A percentile compares a stretch with the other conserved stretches of the same genome.
phyloP scores from a whole-genome alignment of 2,888 invertebrate genomes.

The Asteroscopus sphinx region DNA sequence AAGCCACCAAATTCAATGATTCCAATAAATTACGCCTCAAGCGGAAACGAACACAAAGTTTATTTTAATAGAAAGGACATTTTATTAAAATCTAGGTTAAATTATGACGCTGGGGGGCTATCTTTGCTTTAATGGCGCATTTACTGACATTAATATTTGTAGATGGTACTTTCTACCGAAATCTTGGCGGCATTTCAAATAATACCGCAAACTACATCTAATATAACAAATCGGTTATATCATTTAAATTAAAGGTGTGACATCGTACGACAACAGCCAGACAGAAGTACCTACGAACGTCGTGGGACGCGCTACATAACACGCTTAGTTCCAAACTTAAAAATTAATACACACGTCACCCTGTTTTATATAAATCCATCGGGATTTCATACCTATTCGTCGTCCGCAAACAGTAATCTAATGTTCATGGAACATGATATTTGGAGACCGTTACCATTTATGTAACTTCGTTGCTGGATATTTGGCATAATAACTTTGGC shows the following conservation, averaged over 20 bases:
- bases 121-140: conserved; percentile 77
- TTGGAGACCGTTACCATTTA: conserved; percentile 67
- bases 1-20: conserved; percentile 54
- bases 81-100: conserved; percentile 71
- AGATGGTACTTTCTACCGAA: conserved; percentile 73
- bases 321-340: conserved; percentile 36
- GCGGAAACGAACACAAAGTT: conserved; percentile 57
- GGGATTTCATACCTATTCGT: conserved; percentile 19
- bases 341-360: conserved; percentile 34
- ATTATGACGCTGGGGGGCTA: conserved; percentile 71
- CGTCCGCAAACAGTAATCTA: conserved; percentile 43
- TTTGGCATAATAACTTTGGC: conserved; percentile 55
- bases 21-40: conserved; percentile 56
- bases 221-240: conserved; percentile 69
- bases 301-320: conserved; percentile 24
- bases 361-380: conserved; percentile 16
- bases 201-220: conserved; percentile 73
- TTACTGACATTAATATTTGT: conserved; percentile 79
- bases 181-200: conserved; percentile 84
- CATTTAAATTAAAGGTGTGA: conserved; percentile 64
- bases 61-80: conserved; percentile 66
- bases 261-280: conserved; percentile 28
- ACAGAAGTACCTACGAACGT: conserved; percentile 30
- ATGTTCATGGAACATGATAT: conserved; percentile 59
- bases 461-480: conserved; percentile 59